Conservation (phyloP, 2,797 vertebrate genomes). For the Tragopan temminckii region DNA sequence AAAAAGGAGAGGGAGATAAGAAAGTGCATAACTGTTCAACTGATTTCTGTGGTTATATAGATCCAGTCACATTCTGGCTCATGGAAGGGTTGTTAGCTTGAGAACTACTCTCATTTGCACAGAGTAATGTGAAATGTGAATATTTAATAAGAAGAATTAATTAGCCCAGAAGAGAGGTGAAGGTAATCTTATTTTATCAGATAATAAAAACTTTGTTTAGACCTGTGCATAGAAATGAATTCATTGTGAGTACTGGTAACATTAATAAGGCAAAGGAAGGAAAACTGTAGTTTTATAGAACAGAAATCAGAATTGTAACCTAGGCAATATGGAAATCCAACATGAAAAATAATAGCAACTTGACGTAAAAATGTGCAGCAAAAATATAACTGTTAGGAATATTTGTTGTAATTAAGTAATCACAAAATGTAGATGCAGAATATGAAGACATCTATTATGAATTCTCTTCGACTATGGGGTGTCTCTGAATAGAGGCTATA, state of each 20-base stretch:
- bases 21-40: neutral
- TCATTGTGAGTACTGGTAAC: neutral
- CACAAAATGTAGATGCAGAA: neutral
- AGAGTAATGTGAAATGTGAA: neutral
- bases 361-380: neutral
- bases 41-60: neutral
- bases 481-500: neutral
- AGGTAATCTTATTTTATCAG: slow-evolving; percentile 32
- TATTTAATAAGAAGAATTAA: slow-evolving; percentile 13
- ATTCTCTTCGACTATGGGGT: neutral
- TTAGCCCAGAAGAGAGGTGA: neutral
- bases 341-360: slow-evolving; percentile 9
- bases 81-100: neutral
- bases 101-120: neutral
- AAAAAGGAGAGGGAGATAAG: neutral
- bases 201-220: neutral
- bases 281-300: neutral
- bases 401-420: neutral
- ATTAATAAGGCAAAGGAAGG: neutral
- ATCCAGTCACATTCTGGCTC: neutral
- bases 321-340: neutral
- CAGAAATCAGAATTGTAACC: neutral
- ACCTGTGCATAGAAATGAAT: neutral
- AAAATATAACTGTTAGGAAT: neutral
- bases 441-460: neutral